Conservation (phyloP, 2,113 vertebrate genomes). For the Bombycilla garrulus region DNA sequence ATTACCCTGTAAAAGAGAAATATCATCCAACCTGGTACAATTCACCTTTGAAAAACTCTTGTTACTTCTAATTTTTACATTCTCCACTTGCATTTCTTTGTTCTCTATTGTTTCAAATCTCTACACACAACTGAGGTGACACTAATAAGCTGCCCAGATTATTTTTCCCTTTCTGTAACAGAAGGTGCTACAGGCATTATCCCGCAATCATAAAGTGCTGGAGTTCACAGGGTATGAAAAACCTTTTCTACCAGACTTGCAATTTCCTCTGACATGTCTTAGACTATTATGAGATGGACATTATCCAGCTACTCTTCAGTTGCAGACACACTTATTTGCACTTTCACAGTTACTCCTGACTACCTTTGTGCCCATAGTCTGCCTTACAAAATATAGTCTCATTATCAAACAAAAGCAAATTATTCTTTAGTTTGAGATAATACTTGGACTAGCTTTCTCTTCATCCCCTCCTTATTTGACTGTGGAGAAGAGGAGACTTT, state of each 20-base stretch:
- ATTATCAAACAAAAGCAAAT: not conserved
- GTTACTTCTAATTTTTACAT: not conserved
- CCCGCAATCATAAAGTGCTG: not conserved
- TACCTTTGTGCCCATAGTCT: not conserved
- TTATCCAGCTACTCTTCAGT: not conserved
- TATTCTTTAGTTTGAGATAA: not conserved
- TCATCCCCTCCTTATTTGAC: not conserved
- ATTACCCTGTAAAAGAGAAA: not conserved
- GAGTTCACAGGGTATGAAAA: constrained; percentile 20
- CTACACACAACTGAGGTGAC: not conserved
- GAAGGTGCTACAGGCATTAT: not conserved
- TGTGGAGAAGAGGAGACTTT: not conserved
- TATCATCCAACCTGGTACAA: not conserved
- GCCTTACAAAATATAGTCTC: not conserved
- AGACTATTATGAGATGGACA: not conserved
- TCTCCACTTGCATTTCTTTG: not conserved
- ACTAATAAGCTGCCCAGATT: not conserved
- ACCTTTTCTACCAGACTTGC: not conserved
- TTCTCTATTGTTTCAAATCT: not conserved
- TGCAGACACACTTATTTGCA: not conserved
- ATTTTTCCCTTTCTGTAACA: not conserved
- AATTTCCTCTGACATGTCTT: constrained; percentile 16
- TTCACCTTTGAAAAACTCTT: not conserved
- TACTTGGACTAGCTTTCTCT: not conserved
- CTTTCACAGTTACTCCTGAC: not conserved